Base-by-base conservation (phyloP, 2,113 vertebrate genomes). In the Xiphophorus couchianus region DNA sequence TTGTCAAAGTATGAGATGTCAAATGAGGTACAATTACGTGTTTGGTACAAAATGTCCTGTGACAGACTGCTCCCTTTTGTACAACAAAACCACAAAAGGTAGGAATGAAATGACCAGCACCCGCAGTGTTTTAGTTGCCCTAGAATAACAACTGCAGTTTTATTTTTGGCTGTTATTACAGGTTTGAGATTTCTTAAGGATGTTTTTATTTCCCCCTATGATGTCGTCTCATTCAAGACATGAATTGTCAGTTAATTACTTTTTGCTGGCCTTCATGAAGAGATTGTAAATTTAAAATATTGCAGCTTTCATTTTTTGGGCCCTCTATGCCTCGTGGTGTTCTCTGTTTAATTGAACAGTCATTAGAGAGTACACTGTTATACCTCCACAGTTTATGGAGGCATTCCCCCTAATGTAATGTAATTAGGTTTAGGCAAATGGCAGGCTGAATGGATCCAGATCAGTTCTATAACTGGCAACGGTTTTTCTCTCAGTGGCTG, bases 281-380 rank as follows among this genome's bases (percentile, higher is more conserved):
- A 61, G 69, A 81, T 54, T 54, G 61, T 88, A 78, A 73, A 75
- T 75, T 87, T 84, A 66, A 81, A 85, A 69, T 77, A 75, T 51
- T 88, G 81, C 70, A 75, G 48, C 78, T 83, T 80, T 79, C 78
- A 79, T 88, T 42, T 42, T 87, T 86, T 84, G 74, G 75, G 61
- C 51, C 69, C 27, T 19, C 58, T 85, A 82, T 90, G 84, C 89
- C 89, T 88, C 82, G 83, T 86, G 88, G 79, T 84, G 78, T 87
- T 88, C 89, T 90, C 78, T 79, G 81, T 90, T 92, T 90, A 91
- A 93, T 90, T 92, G 90, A 90, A 89, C 85, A 80, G 81, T 91
- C 86, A 87, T 91, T 90, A 92, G 87, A 87, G 83, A 90, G 90
- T 83, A 85, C 83, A 84, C 80, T 83, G 86, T 81, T 89, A 78